Base-by-base conservation (phyloP, 2,797 vertebrate species). In the Etheostoma perlongum region DNA sequence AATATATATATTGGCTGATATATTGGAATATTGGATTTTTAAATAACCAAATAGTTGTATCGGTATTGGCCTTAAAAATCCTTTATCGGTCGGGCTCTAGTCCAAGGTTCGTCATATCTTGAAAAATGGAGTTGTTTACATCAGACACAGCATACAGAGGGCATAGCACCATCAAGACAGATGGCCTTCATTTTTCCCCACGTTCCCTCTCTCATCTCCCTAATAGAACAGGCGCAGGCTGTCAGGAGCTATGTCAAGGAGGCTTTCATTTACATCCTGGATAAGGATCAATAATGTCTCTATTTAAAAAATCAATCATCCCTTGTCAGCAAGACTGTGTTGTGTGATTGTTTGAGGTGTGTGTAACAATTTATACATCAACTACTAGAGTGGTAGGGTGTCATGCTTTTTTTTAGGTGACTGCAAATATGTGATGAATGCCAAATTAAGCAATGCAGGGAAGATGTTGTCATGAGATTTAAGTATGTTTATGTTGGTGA, bases 61-160 rank as follows among this genome's bases (percentile, higher is more conserved):
- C 30, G 30, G 30, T 5, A 30, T 30, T 6, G 30, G 5, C 5
- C 5, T 30, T 30, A 30, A 30, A 30, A 30, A 30, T 30, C 30
- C 30, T 30, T 30, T 30, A 5, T 30, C 5, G 30, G 30, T 30
- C 30, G 30, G 30, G 30, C 30, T 30, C 5, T 30, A 90, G 87
- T 89, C 85, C 83, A 85, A 86, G 89, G 86, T 92, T 91, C 67
- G 46, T 89, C 86, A 87, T 81, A 86, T 89, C 79, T 82, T 92
- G 92, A 94, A 87, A 83, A 91, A 93, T 93, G 57, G 79, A 90
- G 86, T 88, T 92, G 93, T 94, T 94, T 93, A 92, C 92, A 89
- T 87, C 89, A 76, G 42, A 74, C 80, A 57, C 78, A 10, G 85
- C 76, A 62, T 88, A 79, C 81, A 82, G 79, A 85, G 85, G 91